Evolutionary conservation across 2,113 vertebrate species (phyloP).

Genomic region (Leucosticte australis): DNA sequence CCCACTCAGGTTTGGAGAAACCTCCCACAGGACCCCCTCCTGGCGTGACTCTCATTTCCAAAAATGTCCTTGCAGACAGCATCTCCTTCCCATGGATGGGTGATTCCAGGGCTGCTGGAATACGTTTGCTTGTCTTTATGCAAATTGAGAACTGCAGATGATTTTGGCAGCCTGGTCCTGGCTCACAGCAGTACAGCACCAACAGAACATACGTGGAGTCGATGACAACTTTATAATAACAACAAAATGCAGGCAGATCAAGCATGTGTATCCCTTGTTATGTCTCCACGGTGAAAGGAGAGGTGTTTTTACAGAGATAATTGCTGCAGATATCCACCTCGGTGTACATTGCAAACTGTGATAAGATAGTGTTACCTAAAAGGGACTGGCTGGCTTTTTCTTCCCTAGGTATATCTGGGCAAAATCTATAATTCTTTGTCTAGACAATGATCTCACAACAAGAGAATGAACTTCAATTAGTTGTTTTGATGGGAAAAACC

Average conservation of each 20-base stretch:
- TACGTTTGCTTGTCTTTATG: neutral
- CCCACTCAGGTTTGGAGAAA: accelerated
- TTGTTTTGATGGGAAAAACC: neutral
- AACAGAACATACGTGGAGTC: neutral
- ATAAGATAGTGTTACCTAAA: constrained; percentile 25
- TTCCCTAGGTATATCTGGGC: neutral
- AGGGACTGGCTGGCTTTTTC: neutral
- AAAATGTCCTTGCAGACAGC: neutral
- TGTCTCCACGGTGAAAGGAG: neutral
- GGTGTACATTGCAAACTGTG: neutral
- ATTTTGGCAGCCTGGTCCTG: neutral
- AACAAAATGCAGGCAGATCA: neutral
- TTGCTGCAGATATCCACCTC: neutral
- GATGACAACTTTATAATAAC: neutral
- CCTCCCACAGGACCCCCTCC: neutral
- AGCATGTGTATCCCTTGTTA: neutral
- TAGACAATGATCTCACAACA: constrained; percentile 60
- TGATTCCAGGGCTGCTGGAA: neutral
- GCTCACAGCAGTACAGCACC: neutral
- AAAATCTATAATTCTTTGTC: constrained; percentile 56
- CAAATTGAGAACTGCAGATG: neutral
- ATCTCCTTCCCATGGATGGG: neutral
- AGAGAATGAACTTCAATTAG: constrained; percentile 43
- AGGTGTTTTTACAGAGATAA: neutral
- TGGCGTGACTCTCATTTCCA: neutral